Evolutionary conservation across 2,797 vertebrate species (phyloP).

Genomic region (Etheostoma perlongum): DNA sequence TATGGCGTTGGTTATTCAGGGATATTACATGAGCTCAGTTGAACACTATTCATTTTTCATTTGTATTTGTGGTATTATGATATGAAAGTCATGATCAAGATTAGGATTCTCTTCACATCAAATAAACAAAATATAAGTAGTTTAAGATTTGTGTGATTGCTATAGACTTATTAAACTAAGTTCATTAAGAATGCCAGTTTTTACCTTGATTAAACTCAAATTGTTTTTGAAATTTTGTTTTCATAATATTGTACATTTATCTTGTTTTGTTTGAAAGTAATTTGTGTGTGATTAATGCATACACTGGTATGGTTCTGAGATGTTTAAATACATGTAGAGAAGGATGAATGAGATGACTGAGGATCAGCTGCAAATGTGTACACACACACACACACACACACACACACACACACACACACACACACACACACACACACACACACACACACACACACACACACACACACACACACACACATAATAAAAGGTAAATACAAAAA

Average conservation of each 20-base stretch:
- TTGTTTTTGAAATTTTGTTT: background rate
- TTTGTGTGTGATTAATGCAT: background rate
- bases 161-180: background rate
- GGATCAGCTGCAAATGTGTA: background rate
- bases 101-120: background rate
- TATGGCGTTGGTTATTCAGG: background rate
- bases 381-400: background rate
- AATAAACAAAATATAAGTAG: background rate
- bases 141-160: background rate
- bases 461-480: background rate
- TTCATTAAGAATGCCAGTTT: background rate
- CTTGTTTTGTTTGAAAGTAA: background rate
- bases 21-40: background rate
- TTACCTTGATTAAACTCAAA: background rate
- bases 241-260: background rate
- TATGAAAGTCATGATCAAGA: background rate
- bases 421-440: background rate
- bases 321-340: background rate
- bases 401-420: constrained; percentile 3
- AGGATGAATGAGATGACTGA: background rate
- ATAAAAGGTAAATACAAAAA: background rate
- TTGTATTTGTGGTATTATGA: background rate
- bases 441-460: constrained; percentile 1
- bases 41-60: background rate
- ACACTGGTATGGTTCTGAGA: background rate